Percentiles rank a stretch among this genome's conserved stretches.
Evolutionary conservation across 1,140 invertebrate genomes (phyloP).

Genomic region (Drosophila baimaii): DNA sequence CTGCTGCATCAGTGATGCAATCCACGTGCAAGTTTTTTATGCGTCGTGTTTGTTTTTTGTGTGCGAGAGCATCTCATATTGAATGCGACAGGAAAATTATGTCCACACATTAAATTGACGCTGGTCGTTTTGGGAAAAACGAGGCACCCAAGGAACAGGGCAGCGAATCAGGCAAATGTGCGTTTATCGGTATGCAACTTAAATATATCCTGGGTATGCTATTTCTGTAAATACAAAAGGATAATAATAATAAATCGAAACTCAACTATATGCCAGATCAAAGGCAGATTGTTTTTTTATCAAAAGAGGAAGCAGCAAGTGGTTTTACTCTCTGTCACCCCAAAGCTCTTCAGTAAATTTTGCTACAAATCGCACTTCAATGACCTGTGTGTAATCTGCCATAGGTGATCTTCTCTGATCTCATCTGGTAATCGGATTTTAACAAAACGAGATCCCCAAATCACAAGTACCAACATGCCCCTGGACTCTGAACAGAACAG

Average conservation of each 20-base stretch:
- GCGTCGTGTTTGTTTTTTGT: conserved; percentile 56
- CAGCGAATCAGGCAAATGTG: neutral
- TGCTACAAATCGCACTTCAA: neutral
- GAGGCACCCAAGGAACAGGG: conserved; percentile 2
- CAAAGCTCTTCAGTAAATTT: neutral
- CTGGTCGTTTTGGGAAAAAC: conserved; percentile 45
- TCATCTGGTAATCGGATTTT: too few relatives aligned
- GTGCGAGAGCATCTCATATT: conserved; percentile 53
- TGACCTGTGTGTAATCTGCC: too few relatives aligned
- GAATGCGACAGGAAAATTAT: conserved; percentile 82
- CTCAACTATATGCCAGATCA: too few relatives aligned
- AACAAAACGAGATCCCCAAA: neutral
- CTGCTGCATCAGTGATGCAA: conserved; percentile 70
- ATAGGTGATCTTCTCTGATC: too few relatives aligned
- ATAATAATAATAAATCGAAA: too few relatives aligned
- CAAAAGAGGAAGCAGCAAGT: too few relatives aligned
- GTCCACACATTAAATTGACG: conserved; percentile 80
- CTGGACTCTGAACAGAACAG: accelerated
- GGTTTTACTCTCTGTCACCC: too few relatives aligned
- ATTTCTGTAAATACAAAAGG: too few relatives aligned
- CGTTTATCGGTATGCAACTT: neutral
- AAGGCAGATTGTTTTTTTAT: too few relatives aligned
- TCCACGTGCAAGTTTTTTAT: conserved; percentile 77
- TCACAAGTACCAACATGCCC: conserved; percentile 12
- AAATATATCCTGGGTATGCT: neutral